phyloP scores from a whole-genome alignment of 2,888 invertebrate species.

The Lamproptera curius region DNA sequence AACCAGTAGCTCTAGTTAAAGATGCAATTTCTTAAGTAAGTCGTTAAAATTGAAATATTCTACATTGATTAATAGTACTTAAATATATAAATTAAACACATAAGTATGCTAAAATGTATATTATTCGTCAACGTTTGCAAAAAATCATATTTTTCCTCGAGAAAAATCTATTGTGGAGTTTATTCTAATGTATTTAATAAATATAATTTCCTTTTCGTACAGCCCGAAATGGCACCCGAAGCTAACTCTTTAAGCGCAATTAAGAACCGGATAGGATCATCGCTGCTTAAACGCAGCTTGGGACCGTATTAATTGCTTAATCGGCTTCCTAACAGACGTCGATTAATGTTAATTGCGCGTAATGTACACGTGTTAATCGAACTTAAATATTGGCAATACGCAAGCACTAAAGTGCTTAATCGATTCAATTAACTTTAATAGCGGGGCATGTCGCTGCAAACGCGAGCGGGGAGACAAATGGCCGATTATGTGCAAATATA shows the following conservation, averaged over 20 bases:
- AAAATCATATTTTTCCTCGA: too few species aligned
- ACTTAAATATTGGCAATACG: conserved; percentile 8
- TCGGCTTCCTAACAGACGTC: background rate
- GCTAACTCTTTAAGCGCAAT: background rate
- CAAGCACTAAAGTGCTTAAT: conserved; percentile 9
- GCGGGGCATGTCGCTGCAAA: background rate
- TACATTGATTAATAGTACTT: too few species aligned
- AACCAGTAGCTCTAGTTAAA: too few species aligned
- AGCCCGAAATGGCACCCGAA: background rate
- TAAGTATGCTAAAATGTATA: too few species aligned
- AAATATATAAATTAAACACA: too few species aligned
- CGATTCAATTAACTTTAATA: conserved; percentile 18
- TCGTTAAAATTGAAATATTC: too few species aligned
- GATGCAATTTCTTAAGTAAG: too few species aligned
- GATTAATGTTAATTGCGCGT: conserved; percentile 1
- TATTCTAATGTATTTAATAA: too few species aligned
- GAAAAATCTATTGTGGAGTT: too few species aligned
- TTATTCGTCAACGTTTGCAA: too few species aligned
- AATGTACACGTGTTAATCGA: conserved; percentile 1
- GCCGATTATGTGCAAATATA: conserved; percentile 3
- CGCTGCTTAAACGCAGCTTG: background rate
- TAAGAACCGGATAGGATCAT: background rate
- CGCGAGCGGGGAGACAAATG: conserved; percentile 4
- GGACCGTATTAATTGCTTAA: conserved; percentile 1
- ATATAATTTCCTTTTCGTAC: too few species aligned